phyloP scores from a whole-genome alignment of 1,140 invertebrate species.

The Lordiphosa collinella region DNA sequence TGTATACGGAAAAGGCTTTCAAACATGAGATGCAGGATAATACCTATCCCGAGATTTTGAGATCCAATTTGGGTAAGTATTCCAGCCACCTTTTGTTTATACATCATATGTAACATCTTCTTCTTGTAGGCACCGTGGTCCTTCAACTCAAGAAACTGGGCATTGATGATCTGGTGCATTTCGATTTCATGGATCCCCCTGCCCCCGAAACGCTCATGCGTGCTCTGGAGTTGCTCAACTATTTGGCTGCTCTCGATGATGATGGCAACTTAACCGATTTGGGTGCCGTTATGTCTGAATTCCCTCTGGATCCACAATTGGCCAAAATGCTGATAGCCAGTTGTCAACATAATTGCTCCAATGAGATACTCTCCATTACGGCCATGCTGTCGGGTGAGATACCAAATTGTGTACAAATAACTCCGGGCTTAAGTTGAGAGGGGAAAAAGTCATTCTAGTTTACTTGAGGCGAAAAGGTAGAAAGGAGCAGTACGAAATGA shows the following conservation, averaged over 20 bases:
- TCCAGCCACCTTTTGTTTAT: too few species aligned
- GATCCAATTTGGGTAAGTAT: constrained; percentile 79
- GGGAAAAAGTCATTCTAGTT: neutral
- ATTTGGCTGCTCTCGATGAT: constrained; percentile 93
- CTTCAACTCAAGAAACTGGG: constrained; percentile 99
- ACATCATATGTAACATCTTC: too few species aligned
- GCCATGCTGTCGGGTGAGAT: constrained; percentile 98
- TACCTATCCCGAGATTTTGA: constrained; percentile 98
- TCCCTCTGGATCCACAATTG: constrained; percentile 98
- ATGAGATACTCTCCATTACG: constrained; percentile 99
- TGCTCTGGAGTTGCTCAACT: constrained; percentile 98
- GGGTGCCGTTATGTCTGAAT: constrained; percentile 99
- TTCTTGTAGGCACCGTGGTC: constrained; percentile 95
- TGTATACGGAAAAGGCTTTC: constrained; percentile 99
- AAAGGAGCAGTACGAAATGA: too few species aligned
- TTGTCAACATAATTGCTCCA: constrained; percentile 98
- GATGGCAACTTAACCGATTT: constrained; percentile 97
- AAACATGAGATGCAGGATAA: constrained; percentile 99
- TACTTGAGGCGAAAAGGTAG: too few species aligned
- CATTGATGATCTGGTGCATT: constrained; percentile 99
- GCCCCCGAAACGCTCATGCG: constrained; percentile 99
- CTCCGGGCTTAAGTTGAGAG: constrained; percentile 19
- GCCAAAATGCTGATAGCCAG: constrained; percentile 99
- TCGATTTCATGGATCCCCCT: constrained; percentile 99
- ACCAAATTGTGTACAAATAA: constrained; percentile 10